phyloP scores from a whole-genome alignment of 2,113 vertebrate genomes.

The Muntiacus reevesi region DNA sequence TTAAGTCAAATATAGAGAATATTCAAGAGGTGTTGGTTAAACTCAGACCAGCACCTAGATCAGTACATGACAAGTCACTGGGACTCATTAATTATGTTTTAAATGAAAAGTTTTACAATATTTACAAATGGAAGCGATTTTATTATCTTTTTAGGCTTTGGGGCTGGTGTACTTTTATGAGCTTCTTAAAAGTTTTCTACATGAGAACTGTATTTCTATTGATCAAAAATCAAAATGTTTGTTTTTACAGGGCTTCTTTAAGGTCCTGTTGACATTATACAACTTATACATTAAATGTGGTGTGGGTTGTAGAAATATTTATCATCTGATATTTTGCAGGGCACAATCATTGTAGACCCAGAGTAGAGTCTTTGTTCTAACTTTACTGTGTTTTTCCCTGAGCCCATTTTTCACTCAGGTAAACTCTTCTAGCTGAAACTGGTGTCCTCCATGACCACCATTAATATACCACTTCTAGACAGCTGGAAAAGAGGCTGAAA shows the following conservation, averaged over 20 bases:
- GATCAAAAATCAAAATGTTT: not conserved
- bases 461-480: not conserved
- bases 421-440: not conserved
- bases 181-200: not conserved
- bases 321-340: not conserved
- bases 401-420: not conserved
- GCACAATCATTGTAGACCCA: not conserved
- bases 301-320: not conserved
- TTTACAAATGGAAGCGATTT: not conserved
- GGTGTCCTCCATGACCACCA: not conserved
- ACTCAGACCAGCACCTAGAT: not conserved
- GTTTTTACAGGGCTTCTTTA: not conserved
- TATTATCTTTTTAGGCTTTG: not conserved
- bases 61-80: not conserved
- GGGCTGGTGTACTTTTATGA: not conserved
- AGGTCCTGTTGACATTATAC: not conserved
- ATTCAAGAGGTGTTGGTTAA: not conserved
- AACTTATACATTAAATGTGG: not conserved
- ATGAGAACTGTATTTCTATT: not conserved
- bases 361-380: not conserved
- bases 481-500: not conserved
- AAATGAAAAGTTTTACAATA: not conserved
- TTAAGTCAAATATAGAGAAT: not conserved
- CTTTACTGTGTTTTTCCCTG: not conserved
- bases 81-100: not conserved